Evolutionary conservation across 2,113 vertebrate genomes (phyloP), one percentile per base, ranked within the genome.

Genomic region (Scytalopus superciliaris): DNA sequence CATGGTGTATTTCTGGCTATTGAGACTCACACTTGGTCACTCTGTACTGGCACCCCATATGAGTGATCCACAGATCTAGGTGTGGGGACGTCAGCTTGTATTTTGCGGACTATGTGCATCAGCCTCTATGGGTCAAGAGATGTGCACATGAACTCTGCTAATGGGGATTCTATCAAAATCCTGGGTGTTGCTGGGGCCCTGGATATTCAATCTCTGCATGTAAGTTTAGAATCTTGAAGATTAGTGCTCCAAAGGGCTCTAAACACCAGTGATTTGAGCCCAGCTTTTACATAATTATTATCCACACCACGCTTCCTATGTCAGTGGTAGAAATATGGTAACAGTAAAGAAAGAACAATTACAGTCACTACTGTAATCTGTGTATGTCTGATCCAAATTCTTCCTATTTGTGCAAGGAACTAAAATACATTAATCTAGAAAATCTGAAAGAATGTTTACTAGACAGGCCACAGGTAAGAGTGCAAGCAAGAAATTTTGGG

Each of bases 41-140:
- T 55, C 16, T 3, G 0, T 9, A 25, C 24, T 2, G 2, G n/a
- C 56, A 91, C 28, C 35, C 27, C 4, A 0, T 27, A 13, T 0
- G 0, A 75, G 24, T n/a, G 52, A 87, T 33, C 14, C 33, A 47
- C 68, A 87, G 39, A 37, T 22, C 42, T 25, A 59, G 18, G 63
- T 55, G 12, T 35, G 30, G 6, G 1, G 4, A 72, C 31, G 14
- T 10, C 18, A 42, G 9, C 21, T 70, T 59, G 39, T 31, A 9
- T 39, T 50, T 62, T 47, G 23, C 31, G 27, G 30, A 19, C 53
- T 84, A 3, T n/a, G 16, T 64, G 44, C 30, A 39, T 64, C 2
- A 2, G 15, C 8, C 24, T 72, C 1, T 56, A 12, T 19, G 24
- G 5, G 10, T 82, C 49, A 78, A 55, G 52, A 84, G 35, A 63